Conservation (phyloP, 2,797 vertebrate species). For the Neostethus bicornis region DNA sequence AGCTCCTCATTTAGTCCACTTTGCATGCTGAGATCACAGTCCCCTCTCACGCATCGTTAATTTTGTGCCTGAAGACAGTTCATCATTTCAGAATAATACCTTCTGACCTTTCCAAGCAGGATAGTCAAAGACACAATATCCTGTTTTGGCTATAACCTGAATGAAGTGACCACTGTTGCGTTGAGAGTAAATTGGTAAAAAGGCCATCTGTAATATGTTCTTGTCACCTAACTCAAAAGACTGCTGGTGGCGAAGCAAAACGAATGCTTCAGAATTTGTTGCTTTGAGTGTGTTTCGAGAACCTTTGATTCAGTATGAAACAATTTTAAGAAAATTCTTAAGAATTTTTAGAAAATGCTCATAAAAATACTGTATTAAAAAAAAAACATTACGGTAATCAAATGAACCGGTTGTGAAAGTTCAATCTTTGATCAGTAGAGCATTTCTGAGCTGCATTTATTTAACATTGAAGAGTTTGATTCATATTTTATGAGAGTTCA, state of each 20-base stretch:
- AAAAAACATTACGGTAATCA: no score
- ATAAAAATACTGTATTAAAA: no score
- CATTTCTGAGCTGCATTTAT: no score
- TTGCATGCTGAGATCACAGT: neutral
- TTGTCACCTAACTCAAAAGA: neutral
- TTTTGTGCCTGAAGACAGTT: neutral
- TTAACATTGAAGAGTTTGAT: no score
- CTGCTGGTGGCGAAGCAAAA: neutral
- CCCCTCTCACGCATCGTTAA: neutral
- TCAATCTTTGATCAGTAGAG: no score
- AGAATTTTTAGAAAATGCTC: no score
- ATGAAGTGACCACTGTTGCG: neutral
- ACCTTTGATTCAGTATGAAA: no score
- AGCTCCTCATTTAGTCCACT: slow-evolving; percentile 41
- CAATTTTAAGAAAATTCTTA: no score
- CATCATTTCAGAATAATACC: neutral
- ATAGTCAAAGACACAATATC: neutral
- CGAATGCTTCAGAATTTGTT: neutral
- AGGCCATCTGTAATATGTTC: neutral
- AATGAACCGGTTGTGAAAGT: no score
- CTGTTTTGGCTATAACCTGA: neutral
- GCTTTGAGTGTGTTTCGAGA: neutral
- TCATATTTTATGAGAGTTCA: no score
- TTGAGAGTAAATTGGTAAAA: neutral
- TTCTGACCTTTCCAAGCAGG: neutral